Evolutionary conservation across 2,888 invertebrate species (phyloP), one percentile per base, ranked within the genome.

Genomic region (Tolmerus cingulatus): DNA sequence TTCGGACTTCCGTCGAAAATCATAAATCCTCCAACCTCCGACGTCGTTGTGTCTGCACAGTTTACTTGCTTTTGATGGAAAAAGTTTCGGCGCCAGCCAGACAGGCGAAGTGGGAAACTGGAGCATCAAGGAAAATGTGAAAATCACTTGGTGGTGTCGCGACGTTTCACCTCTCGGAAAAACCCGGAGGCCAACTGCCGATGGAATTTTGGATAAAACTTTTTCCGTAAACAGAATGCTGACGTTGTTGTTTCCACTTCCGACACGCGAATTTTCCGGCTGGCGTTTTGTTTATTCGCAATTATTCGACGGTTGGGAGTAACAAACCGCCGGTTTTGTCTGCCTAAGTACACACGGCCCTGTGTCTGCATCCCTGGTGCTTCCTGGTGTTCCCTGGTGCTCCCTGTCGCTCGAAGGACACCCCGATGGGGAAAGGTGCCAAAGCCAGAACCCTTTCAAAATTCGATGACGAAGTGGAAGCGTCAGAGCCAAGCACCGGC

Each of bases 21-120:
- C 78, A 23, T 78, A 78, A 78, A 78, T 78, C 66, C 23, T 77
- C 19, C 78, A 78, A 78, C 43, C 43, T 78, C 78, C 43, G 78
- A 78, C 78, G 78, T 78, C 78, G 43, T 78, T 78, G 43, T 40
- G 78, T 78, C 78, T 78, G 43, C 78, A 77, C 77, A 43, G 78
- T 40, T 78, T 78, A 43, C 78, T 78, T 78, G 23, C 78, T 19
- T 78, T 78, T 78, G 78, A 78, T 78, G 78, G 78, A 43, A 78
- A 78, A 82, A 82, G 55, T 82, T 82, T 82, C 57, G 82, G 82
- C 82, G 82, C 82, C 82, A 82, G 82, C 19, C 82, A 82, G 82
- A 55, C 82, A 82, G 82, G 66, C 82, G 82, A 37, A 57, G 7
- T 57, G 43, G n/a, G 78, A 78, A 78, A 40, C 43, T 78, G 78